A percentile compares a stretch with the other conserved stretches of the same genome.
These are phyloP conservation scores for Hippocampus abdominalis DNA, from an alignment of 2,113 vertebrate species.

Conservation along the genomic window DNA sequence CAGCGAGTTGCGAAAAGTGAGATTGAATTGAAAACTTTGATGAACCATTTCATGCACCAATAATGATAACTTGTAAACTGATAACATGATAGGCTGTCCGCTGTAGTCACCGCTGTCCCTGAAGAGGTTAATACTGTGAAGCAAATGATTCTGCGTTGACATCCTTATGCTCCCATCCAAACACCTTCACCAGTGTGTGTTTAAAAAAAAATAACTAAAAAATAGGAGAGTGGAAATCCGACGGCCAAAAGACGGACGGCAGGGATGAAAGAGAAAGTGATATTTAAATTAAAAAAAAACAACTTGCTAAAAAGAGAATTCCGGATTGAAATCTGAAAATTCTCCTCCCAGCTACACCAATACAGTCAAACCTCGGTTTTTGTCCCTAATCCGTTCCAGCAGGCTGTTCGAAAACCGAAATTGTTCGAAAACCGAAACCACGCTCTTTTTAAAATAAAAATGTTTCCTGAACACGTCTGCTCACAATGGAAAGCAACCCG, in stretches of 20 bases:
- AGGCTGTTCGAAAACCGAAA: too few species aligned
- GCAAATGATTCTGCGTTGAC: not conserved
- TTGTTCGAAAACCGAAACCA: too few species aligned
- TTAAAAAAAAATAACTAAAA: conserved; percentile 3
- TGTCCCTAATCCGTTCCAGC: too few species aligned
- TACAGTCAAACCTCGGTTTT: too few species aligned
- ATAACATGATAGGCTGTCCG: too few species aligned
- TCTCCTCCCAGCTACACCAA: not conserved
- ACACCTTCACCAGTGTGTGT: not conserved
- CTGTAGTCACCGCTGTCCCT: too few species aligned
- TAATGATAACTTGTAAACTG: too few species aligned
- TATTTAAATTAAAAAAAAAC: not conserved
- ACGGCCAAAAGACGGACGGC: not conserved
- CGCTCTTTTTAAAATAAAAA: too few species aligned
- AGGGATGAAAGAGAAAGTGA: not conserved
- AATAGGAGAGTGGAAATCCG: not conserved
- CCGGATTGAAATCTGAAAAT: not conserved
- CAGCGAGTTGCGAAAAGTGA: conserved; percentile 13
- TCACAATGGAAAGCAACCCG: too few species aligned
- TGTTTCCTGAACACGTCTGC: too few species aligned
- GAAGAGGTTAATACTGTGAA: not conserved
- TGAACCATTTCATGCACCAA: too few species aligned
- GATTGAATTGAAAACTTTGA: not conserved
- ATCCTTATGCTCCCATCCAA: not conserved
- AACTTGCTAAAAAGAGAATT: not conserved